Conservation (phyloP, 1,140 invertebrate species). For the Triops longicaudatus region DNA sequence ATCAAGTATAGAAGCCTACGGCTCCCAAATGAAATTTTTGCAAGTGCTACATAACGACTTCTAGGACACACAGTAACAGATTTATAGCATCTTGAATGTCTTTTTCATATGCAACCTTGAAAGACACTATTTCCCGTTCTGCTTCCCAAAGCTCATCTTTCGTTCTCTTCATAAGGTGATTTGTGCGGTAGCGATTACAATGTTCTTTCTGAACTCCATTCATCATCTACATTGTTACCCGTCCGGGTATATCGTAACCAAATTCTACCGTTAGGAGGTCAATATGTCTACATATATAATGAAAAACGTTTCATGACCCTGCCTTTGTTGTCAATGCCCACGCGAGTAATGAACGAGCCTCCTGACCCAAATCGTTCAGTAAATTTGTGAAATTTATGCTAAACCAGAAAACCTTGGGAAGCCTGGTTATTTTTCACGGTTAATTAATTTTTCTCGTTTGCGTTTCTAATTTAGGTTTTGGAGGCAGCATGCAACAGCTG, state of each 20-base stretch:
- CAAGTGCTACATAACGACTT: too few species aligned
- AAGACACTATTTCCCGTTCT: too few species aligned
- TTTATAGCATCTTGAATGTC: too few species aligned
- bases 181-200: too few species aligned
- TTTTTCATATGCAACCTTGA: too few species aligned
- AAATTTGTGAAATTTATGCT: neutral
- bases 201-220: too few species aligned
- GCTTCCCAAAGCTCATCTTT: too few species aligned
- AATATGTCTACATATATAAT: neutral
- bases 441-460: constrained; percentile 28
- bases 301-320: neutral
- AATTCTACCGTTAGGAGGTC: neutral
- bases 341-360: neutral
- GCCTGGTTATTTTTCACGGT: neutral
- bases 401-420: neutral
- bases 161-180: too few species aligned
- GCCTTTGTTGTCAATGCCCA: neutral
- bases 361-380: neutral
- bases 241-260: too few species aligned
- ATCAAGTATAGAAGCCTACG: neutral
- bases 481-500: constrained; percentile 75
- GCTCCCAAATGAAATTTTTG: too few species aligned
- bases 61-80: too few species aligned
- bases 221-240: too few species aligned
- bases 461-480: constrained; percentile 51